phyloP scores from a whole-genome alignment of 2,113 vertebrate genomes.

The Cryptotis parvus region DNA sequence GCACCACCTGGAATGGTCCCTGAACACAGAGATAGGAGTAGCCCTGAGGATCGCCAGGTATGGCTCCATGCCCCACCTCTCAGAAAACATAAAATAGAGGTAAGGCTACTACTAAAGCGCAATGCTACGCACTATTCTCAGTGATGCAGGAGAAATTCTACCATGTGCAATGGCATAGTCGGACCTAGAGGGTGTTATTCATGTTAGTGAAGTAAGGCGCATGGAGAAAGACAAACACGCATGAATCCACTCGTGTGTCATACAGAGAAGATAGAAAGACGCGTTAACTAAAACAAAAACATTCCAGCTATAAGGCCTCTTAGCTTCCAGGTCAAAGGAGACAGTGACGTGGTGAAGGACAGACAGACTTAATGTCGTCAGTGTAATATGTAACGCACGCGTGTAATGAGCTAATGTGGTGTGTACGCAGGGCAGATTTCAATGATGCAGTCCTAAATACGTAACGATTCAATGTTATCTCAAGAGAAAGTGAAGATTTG shows the following conservation, averaged over 20 bases:
- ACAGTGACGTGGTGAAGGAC: neutral
- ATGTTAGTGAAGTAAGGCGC: neutral
- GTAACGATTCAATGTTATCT: neutral
- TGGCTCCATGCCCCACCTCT: too few species aligned
- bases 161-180: neutral
- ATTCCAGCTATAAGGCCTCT: neutral
- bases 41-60: too few species aligned
- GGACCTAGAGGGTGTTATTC: neutral
- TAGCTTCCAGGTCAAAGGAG: neutral
- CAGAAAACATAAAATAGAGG: too few species aligned
- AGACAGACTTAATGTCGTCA: neutral
- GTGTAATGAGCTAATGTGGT: neutral
- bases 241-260: neutral
- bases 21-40: too few species aligned
- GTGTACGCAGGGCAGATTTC: neutral
- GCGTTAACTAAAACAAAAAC: neutral
- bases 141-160: neutral
- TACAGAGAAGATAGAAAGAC: neutral
- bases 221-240: neutral
- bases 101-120: slow-evolving; percentile 47
- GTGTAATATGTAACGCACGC: too few species aligned
- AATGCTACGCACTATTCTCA: neutral
- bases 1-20: too few species aligned
- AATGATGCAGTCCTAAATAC: neutral
- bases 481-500: neutral